Evolutionary conservation across 2,888 invertebrate species (phyloP).

Genomic region (Bhutanitis thaidina): DNA sequence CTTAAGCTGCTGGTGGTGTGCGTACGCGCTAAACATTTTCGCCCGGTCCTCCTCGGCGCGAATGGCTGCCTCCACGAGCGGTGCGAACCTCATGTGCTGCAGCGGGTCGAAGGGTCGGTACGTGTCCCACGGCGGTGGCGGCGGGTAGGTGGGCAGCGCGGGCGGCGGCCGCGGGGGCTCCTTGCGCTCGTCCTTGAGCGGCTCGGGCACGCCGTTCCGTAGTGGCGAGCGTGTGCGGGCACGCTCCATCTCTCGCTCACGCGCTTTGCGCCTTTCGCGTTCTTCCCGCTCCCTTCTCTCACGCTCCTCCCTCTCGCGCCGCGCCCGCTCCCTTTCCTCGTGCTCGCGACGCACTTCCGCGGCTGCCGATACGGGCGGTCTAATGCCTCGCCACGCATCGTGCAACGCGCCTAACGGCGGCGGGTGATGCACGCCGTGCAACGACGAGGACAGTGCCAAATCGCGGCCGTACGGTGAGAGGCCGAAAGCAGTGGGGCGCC

Average conservation of each 20-base stretch:
- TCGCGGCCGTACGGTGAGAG: constrained; percentile 86
- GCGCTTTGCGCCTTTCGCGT: constrained; percentile 77
- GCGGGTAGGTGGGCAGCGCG: constrained; percentile 78
- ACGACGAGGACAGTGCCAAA: constrained; percentile 70
- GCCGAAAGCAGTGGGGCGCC: constrained; percentile 84
- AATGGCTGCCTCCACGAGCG: constrained; percentile 88
- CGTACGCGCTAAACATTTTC: constrained; percentile 87
- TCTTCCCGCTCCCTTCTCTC: constrained; percentile 81
- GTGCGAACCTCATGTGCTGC: constrained; percentile 85
- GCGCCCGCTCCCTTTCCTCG: constrained; percentile 75
- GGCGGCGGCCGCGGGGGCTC: constrained; percentile 68
- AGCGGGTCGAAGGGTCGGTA: constrained; percentile 87
- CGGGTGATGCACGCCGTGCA: constrained; percentile 68
- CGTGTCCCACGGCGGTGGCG: constrained; percentile 82
- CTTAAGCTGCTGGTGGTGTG: constrained; percentile 79
- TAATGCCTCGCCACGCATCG: constrained; percentile 62
- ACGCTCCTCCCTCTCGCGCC: constrained; percentile 81
- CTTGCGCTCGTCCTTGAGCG: constrained; percentile 69
- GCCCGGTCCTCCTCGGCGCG: constrained; percentile 89
- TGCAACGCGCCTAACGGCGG: constrained; percentile 56
- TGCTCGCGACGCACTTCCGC: constrained; percentile 65
- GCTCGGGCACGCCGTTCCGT: constrained; percentile 82
- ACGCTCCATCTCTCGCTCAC: constrained; percentile 81
- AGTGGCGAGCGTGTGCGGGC: constrained; percentile 87
- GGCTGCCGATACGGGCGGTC: constrained; percentile 49